Evolutionary conservation across 1,140 invertebrate genomes (phyloP).

Genomic region (roundworm (Caenorhabditis elegans)): WBcel235 BX284606.5:9612001-9612500

Average conservation of each 20-base stretch:
- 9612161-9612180: slow-evolving; percentile 80
- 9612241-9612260: slow-evolving; percentile 50
- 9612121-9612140: slow-evolving; percentile 76
- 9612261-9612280: slow-evolving; percentile 65
- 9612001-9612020: no score
- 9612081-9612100: slow-evolving; percentile 92
- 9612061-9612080: slow-evolving; percentile 83
- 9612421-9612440: no score
- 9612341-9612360: slow-evolving; percentile 34
- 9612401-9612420: no score
- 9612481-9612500: slow-evolving; percentile 18
- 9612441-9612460: no score
- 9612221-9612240: slow-evolving; percentile 81
- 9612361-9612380: background rate
- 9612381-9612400: no score
- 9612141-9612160: slow-evolving; percentile 79
- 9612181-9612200: slow-evolving; percentile 82
- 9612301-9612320: slow-evolving; percentile 23
- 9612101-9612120: slow-evolving; percentile 83
- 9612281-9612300: slow-evolving; percentile 22
- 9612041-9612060: slow-evolving; percentile 82
- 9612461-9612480: no score
- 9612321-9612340: slow-evolving; percentile 31
- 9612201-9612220: slow-evolving; percentile 84
- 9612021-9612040: slow-evolving; percentile 79